phyloP scores from a whole-genome alignment of 2,113 vertebrate species.

The Phaetusa simplex region DNA sequence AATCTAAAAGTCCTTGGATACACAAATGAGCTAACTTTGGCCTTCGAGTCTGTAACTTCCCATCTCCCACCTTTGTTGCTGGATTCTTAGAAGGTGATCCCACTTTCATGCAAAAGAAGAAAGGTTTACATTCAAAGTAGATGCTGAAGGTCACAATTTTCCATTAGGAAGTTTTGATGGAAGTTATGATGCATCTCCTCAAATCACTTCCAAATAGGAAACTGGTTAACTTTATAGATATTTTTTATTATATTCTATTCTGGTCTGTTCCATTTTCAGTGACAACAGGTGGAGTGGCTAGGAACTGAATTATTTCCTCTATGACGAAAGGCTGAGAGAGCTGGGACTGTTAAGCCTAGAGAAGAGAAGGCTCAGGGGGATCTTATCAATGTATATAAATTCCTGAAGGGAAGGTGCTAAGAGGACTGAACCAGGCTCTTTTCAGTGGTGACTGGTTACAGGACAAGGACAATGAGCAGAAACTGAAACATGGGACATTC shows the following conservation, averaged over 20 bases:
- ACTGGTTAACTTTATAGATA: not conserved
- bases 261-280: not conserved
- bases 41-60: not conserved
- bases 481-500: not conserved
- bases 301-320: not conserved
- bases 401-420: not conserved
- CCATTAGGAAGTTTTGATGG: not conserved
- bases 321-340: not conserved
- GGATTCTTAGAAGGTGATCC: not conserved
- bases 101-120: not conserved
- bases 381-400: not conserved
- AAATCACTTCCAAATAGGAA: not conserved
- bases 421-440: not conserved
- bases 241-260: not conserved
- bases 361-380: not conserved
- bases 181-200: not conserved
- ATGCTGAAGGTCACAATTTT: not conserved
- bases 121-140: not conserved
- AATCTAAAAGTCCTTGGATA: not conserved
- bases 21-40: not conserved
- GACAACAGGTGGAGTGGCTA: not conserved
- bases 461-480: not conserved
- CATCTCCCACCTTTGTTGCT: not conserved
- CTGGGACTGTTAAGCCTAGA: not conserved
- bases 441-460: not conserved